phyloP scores from a whole-genome alignment of 2,113 vertebrate genomes.

The Labeo catla region DNA sequence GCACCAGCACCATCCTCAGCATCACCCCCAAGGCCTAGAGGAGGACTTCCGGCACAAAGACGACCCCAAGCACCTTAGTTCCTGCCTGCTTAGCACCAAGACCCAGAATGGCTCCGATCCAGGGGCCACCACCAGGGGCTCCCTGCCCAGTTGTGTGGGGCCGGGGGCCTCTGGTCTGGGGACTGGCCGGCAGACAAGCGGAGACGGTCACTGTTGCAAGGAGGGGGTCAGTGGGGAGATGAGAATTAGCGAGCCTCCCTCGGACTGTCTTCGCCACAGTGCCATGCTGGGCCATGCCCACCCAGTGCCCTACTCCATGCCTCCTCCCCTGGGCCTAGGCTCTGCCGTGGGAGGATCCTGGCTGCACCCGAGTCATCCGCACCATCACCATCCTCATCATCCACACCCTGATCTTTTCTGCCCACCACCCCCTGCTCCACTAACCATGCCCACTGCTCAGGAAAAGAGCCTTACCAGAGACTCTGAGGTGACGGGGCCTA shows the following conservation, averaged over 20 bases:
- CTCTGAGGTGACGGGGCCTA: slow-evolving; percentile 84
- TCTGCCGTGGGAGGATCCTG: slow-evolving; percentile 84
- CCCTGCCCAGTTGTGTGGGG: slow-evolving; percentile 79
- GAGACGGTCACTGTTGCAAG: slow-evolving; percentile 81
- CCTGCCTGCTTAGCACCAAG: slow-evolving; percentile 80
- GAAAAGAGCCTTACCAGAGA: slow-evolving; percentile 78
- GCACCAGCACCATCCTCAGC: slow-evolving; percentile 63
- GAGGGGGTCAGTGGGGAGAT: slow-evolving; percentile 73
- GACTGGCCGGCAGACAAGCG: slow-evolving; percentile 45
- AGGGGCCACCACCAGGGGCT: slow-evolving; percentile 61
- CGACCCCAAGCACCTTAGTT: slow-evolving; percentile 77
- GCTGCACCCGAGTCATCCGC: slow-evolving; percentile 72
- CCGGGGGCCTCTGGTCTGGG: slow-evolving; percentile 69
- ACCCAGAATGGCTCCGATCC: slow-evolving; percentile 70
- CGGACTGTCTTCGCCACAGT: slow-evolving; percentile 87
- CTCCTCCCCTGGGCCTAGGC: slow-evolving; percentile 79
- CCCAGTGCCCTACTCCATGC: slow-evolving; percentile 83
- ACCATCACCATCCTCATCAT: slow-evolving; percentile 73
- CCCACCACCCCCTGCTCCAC: slow-evolving; percentile 70
- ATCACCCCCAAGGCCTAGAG: slow-evolving; percentile 70
- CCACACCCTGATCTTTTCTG: slow-evolving; percentile 86
- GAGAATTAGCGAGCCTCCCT: slow-evolving; percentile 82
- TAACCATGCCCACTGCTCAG: slow-evolving; percentile 77
- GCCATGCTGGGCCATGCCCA: slow-evolving; percentile 76
- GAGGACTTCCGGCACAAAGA: slow-evolving; percentile 81